Base-by-base conservation (phyloP, 1,140 invertebrate species). In the Calephelis virginiensis region DNA sequence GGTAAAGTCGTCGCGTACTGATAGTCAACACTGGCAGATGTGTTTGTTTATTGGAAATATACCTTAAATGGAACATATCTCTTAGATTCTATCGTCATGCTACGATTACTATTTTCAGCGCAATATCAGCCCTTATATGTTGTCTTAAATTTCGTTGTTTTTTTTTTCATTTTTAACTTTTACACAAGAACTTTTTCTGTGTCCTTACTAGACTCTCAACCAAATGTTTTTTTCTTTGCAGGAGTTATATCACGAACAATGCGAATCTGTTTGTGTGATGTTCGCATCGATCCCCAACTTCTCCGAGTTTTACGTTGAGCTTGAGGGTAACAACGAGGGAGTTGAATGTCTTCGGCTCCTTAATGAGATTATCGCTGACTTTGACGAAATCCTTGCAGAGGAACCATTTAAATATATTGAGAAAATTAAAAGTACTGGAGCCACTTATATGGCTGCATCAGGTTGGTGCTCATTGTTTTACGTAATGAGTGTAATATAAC, bases 261-360 rank as follows among this genome's bases (percentile, higher is more conserved):
- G 98, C 89, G 96, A 97, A 71, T 97, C 95, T 63, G 97, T 98
- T 8, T 98, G 97, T 90, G 96, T 99, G 45, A 96, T 99, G 93
- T 99, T 99, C 84, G 97, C 97, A 0, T 98, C 97, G 47, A 98
- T 99, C 80, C 97, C 98, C 1, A 99, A 99, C 90, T 99, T 99
- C 91, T 98, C 97, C 1, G 97, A 99, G 76, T 99, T 99, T 91
- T 99, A 99, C 88, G 96, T 98, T 53, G 97, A 99, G 85, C 92
- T 98, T 43, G 98, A 98, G 83, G 96, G 96, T 50, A 98, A 97
- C 89, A 97, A 98, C 89, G 97, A 98, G 86, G 98, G 98, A 2
- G 96, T 99, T 11, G 98, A 99, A 86, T 99, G 98, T 86, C 93
- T 99, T 38, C 92, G 98, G 53, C 93, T 99, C 0, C 93, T 99